Evolutionary conservation across 1,140 invertebrate species (phyloP).

Genomic region (Aleiodes sp.): DNA sequence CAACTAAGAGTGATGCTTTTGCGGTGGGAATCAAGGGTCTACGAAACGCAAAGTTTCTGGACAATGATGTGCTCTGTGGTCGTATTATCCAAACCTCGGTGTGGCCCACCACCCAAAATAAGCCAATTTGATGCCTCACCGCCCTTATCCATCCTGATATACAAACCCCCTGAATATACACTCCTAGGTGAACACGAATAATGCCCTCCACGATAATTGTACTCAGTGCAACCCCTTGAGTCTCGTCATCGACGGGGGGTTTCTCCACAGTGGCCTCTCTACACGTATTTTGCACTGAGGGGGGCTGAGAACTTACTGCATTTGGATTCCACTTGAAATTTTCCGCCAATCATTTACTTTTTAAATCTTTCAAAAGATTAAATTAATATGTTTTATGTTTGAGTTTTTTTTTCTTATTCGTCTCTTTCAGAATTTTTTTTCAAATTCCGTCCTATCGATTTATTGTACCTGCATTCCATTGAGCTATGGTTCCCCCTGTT

Average conservation of each 20-base stretch:
- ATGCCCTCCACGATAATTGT: slow-evolving; percentile 33
- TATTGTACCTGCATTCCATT: not conserved
- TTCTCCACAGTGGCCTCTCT: not conserved
- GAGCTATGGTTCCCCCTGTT: no score
- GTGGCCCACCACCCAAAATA: slow-evolving; percentile 34
- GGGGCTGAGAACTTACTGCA: slow-evolving; percentile 19
- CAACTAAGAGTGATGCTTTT: not conserved
- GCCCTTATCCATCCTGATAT: slow-evolving; percentile 37
- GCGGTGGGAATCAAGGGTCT: slow-evolving; percentile 22
- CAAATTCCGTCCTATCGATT: not conserved
- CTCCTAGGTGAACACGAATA: slow-evolving; percentile 34
- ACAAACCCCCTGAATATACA: slow-evolving; percentile 25
- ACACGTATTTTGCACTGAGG: slow-evolving; percentile 18
- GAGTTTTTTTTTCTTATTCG: not conserved
- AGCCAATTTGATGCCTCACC: slow-evolving; percentile 48
- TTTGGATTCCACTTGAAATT: slow-evolving; percentile 27
- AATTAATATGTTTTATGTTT: not conserved
- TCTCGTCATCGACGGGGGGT: slow-evolving; percentile 22
- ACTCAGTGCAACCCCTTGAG: slow-evolving; percentile 32
- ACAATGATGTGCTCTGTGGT: slow-evolving; percentile 31
- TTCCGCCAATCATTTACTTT: not conserved
- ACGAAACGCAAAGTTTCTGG: slow-evolving; percentile 21
- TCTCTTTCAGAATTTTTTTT: not conserved
- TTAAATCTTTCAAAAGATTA: not conserved
- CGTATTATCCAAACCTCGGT: slow-evolving; percentile 28